Evolutionary conservation across 2,797 vertebrate genomes (phyloP).

Genomic region (Falco cherrug): DNA sequence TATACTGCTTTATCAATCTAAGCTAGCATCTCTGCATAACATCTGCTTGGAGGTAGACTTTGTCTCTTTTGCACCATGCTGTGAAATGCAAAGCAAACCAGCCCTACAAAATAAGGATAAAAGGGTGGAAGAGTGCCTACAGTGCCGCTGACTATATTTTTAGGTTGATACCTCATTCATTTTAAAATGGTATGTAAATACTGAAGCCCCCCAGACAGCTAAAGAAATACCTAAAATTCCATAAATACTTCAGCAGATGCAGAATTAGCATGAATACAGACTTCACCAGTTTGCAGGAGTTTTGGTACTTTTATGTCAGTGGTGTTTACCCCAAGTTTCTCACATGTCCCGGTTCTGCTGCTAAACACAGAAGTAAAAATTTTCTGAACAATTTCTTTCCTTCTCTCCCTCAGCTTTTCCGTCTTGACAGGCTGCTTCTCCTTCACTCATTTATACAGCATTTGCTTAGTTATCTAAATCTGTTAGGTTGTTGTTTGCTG

Average conservation of each 20-base stretch:
- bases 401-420: neutral
- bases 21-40: neutral
- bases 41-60: neutral
- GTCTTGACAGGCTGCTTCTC: neutral
- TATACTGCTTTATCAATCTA: neutral
- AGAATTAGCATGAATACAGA: neutral
- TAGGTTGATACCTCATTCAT: slow-evolving; percentile 1
- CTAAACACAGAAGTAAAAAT: neutral
- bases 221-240: slow-evolving; percentile 57
- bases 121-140: neutral
- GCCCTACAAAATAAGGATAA: neutral
- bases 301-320: neutral
- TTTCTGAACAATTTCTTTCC: neutral
- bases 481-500: slow-evolving; percentile 38
- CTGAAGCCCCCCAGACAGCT: neutral
- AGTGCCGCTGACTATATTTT: neutral
- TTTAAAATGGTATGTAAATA: slow-evolving; percentile 49
- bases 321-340: neutral
- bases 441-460: neutral
- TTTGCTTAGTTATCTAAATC: slow-evolving; percentile 33
- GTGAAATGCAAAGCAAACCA: neutral
- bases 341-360: neutral
- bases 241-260: slow-evolving; percentile 46
- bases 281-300: neutral
- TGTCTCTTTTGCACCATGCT: neutral